Evolutionary conservation across 2,888 invertebrate species (phyloP).

Genomic region (Willowsia nigromaculata): DNA sequence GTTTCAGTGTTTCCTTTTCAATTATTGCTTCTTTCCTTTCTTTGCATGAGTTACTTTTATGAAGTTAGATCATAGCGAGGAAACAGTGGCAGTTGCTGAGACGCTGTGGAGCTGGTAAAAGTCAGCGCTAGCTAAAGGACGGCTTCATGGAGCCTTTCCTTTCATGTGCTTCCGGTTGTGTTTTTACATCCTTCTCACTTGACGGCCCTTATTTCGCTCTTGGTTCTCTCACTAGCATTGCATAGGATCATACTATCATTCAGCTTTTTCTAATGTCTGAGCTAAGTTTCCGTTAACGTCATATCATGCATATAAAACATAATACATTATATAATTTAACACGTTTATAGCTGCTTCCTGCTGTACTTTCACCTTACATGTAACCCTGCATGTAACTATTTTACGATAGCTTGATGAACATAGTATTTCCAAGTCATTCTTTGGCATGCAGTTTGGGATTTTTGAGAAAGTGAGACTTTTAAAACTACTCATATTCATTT

Average conservation of each 20-base stretch:
- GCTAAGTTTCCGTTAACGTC: neutral
- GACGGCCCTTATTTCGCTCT: neutral
- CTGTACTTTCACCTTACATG: too few relatives aligned
- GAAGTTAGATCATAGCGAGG: neutral
- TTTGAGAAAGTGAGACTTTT: too few relatives aligned
- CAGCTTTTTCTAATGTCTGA: neutral
- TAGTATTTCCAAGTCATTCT: too few relatives aligned
- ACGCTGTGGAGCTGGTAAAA: neutral
- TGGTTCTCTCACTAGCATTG: neutral
- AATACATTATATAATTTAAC: too few relatives aligned
- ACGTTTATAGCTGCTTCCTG: too few relatives aligned
- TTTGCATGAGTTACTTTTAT: neutral
- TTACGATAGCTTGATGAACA: too few relatives aligned
- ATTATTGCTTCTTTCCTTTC: neutral
- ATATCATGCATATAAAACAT: too few relatives aligned
- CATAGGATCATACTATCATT: neutral
- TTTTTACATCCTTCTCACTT: neutral
- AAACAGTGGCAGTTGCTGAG: neutral
- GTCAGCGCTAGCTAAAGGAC: neutral
- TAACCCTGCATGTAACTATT: too few relatives aligned
- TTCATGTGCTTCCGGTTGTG: neutral
- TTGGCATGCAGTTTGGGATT: too few relatives aligned
- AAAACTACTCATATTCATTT: too few relatives aligned
- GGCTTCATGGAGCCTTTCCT: neutral
- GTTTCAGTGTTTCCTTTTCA: slow-evolving; percentile 7